A percentile compares a stretch with the other conserved stretches of the same genome.
Conservation (phyloP, 1,140 invertebrate species). For the Scaptomyza montana region DNA sequence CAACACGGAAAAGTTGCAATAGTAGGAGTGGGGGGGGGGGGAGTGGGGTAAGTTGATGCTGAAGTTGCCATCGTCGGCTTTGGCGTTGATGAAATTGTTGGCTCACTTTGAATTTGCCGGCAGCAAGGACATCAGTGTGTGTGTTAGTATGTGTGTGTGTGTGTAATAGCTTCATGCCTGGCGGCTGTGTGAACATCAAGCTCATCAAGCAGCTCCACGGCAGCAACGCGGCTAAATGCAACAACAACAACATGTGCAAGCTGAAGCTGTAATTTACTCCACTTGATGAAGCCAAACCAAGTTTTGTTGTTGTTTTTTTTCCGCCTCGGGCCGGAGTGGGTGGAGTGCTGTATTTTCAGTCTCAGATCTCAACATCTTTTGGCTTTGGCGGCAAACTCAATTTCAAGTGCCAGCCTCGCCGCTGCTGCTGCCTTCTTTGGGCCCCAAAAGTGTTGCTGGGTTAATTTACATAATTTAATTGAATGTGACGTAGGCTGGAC, state of each 20-base stretch:
- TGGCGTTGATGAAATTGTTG: constrained; percentile 82
- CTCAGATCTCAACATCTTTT: constrained; percentile 22
- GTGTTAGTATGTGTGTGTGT: constrained; percentile 25
- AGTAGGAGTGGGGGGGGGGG: neutral
- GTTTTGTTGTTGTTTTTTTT: neutral
- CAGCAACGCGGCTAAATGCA: constrained; percentile 43
- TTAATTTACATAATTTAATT: constrained; percentile 83
- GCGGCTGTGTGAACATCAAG: constrained; percentile 83
- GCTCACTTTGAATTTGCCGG: constrained; percentile 80
- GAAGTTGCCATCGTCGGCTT: constrained; percentile 55
- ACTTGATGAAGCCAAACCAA: constrained; percentile 37
- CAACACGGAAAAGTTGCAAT: constrained; percentile 11
- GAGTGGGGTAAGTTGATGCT: neutral
- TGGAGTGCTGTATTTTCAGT: constrained; percentile 25
- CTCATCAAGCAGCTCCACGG: constrained; percentile 61
- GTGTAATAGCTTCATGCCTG: constrained; percentile 81
- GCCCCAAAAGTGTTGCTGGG: constrained; percentile 55
- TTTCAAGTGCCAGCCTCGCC: constrained; percentile 32
- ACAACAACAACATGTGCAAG: constrained; percentile 25
- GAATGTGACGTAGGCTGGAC: constrained; percentile 70
- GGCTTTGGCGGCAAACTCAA: constrained; percentile 51
- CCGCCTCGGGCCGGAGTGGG: constrained; percentile 47
- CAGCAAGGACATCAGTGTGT: constrained; percentile 71
- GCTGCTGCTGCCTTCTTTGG: constrained; percentile 33
- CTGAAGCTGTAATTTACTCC: constrained; percentile 54